Evolutionary conservation across 2,113 vertebrate species (phyloP).

Genomic region (Mirounga angustirostris): DNA sequence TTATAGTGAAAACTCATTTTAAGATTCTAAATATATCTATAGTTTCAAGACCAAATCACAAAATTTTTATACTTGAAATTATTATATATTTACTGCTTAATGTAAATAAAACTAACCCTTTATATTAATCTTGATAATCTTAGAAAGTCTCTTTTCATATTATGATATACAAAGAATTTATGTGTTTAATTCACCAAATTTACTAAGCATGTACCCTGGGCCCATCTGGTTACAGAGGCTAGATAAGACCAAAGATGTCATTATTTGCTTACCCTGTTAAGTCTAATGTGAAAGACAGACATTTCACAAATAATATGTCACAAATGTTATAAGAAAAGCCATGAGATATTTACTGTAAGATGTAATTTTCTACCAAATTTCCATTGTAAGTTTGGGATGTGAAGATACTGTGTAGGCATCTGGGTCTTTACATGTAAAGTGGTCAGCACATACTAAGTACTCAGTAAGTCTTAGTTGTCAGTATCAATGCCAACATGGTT

Average conservation of each 20-base stretch:
- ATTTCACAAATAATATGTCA: background rate
- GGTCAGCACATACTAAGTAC: background rate
- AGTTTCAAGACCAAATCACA: constrained; percentile 12
- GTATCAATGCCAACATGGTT: background rate
- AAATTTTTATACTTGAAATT: constrained; percentile 6
- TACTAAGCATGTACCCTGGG: background rate
- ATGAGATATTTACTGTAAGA: background rate
- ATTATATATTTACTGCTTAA: background rate
- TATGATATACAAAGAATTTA: background rate
- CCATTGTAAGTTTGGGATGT: background rate
- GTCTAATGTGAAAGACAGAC: background rate
- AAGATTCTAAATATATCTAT: constrained; percentile 16
- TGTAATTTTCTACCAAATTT: background rate
- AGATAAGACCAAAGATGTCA: background rate
- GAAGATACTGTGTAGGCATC: background rate
- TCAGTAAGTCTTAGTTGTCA: background rate
- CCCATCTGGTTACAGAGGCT: background rate
- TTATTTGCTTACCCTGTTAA: background rate
- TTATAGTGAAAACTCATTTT: background rate
- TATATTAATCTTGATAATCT: constrained; percentile 22
- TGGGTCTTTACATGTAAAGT: background rate
- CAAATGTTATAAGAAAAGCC: background rate
- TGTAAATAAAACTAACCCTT: background rate
- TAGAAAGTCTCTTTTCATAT: background rate
- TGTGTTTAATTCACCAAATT: background rate